phyloP scores from a whole-genome alignment of 2,113 vertebrate species.

The Limnothrissa miodon region DNA sequence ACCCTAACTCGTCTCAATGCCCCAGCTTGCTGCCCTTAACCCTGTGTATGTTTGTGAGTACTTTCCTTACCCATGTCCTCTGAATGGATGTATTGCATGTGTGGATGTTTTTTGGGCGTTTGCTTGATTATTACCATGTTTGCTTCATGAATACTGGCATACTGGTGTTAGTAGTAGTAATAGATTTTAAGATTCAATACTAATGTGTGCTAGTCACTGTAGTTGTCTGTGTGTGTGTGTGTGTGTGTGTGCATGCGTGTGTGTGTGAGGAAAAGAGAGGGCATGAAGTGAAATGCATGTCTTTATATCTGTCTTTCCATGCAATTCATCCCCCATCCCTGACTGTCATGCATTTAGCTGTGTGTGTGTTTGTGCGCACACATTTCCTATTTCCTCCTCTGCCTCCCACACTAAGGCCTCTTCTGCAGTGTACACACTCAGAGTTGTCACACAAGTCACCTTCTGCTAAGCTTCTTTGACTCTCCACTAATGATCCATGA shows the following conservation, averaged over 20 bases:
- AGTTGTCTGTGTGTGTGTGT: conserved; percentile 2
- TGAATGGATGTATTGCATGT: neutral
- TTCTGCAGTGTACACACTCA: neutral
- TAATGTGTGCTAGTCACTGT: neutral
- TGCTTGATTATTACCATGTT: neutral
- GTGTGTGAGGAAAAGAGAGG: neutral
- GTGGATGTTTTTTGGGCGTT: neutral
- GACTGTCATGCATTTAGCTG: neutral
- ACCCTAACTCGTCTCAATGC: neutral
- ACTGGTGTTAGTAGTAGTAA: no score
- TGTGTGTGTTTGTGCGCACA: conserved; percentile 3
- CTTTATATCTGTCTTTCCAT: neutral
- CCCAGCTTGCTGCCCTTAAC: conserved; percentile 14
- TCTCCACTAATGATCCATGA: neutral
- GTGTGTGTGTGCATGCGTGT: neutral
- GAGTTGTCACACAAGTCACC: neutral
- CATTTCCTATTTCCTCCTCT: neutral
- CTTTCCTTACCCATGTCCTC: neutral
- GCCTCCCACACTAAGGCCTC: neutral
- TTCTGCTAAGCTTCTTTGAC: neutral
- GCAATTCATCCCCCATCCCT: neutral
- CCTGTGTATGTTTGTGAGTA: neutral
- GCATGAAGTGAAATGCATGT: neutral
- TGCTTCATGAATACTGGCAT: neutral
- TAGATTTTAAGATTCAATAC: neutral